Evolutionary conservation across 2,113 vertebrate genomes (phyloP), one percentile per base, ranked within the genome.

Genomic region (Mesoclemmys tuberculata): DNA sequence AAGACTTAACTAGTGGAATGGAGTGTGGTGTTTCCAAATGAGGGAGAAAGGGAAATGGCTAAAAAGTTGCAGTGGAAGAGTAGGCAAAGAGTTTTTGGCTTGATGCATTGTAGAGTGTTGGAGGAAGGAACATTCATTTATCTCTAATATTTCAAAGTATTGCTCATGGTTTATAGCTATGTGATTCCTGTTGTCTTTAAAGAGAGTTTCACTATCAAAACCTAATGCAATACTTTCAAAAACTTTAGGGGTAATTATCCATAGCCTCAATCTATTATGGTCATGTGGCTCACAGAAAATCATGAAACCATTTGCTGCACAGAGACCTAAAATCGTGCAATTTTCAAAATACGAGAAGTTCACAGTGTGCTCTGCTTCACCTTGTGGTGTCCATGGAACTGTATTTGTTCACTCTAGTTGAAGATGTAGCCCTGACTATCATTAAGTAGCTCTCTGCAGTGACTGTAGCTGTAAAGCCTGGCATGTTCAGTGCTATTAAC

Each of bases 1-100:
- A 18, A 88, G 54, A 24, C 18, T 29, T 22, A 29, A 6, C n/a
- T 49, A 0, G 0, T 52, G 74, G 46, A 0, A 0, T 51, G 11
- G 3, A 6, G 6, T 16, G 2, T 46, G 35, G 85, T 80, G 48
- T 46, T 48, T 49, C 85, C 22, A 82, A 80, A 29, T 3, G 5
- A 19, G 14, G 44, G 82, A 85, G 51, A 55, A 82, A 71, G 49
- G 27, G 35, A 64, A 88, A 55, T 79, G 3, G 74, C 10, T 22
- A 24, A 85, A 88, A 80, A 82, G 38, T 64, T 75, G 35, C 27
- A 44, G 22, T 41, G 26, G 44, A 81, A 46, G 9, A 2, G 9
- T 71, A 22, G 19, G 9, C 64, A 71, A 22, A 71, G 64, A 38
- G 19, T 22, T 38, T 71, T 22, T 38, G 9, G 19, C 16, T 75